These are phyloP conservation scores for Papilio gigon DNA, from an alignment of 2,888 invertebrate genomes.

Conservation along the genomic window DNA sequence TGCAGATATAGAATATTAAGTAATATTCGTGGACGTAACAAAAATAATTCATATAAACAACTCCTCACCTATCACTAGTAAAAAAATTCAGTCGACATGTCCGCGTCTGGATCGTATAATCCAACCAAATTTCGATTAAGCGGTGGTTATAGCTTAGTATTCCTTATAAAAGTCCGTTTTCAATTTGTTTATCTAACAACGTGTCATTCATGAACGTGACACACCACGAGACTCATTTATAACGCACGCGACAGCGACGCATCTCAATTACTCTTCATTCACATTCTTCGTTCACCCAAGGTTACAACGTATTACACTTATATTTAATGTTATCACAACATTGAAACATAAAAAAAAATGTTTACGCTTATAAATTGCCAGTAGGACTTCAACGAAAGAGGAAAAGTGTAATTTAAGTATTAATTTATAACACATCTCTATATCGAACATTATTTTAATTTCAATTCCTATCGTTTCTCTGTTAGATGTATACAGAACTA, in stretches of 20 bases:
- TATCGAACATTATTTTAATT: too few species aligned
- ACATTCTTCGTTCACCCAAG: slow-evolving; percentile 17
- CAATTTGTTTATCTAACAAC: slow-evolving; percentile 44
- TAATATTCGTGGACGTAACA: not conserved
- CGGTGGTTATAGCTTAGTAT: not conserved
- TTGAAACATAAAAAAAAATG: not conserved
- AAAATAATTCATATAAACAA: not conserved
- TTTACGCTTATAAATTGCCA: not conserved
- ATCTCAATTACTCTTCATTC: slow-evolving; percentile 22
- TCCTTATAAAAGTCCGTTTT: slow-evolving; percentile 42
- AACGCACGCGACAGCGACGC: slow-evolving; percentile 22
- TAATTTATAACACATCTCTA: too few species aligned
- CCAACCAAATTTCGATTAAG: not conserved
- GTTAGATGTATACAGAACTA: too few species aligned
- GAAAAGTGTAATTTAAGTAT: too few species aligned
- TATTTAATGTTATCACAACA: not conserved
- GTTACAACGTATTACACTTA: slow-evolving; percentile 4
- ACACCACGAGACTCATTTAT: slow-evolving; percentile 19
- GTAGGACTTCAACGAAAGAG: not conserved
- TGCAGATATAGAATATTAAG: too few species aligned
- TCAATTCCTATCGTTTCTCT: too few species aligned
- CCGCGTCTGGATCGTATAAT: not conserved
- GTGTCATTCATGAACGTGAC: slow-evolving; percentile 25
- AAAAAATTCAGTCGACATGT: not conserved
- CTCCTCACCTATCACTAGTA: too few species aligned